phyloP scores from a whole-genome alignment of 2,113 vertebrate genomes.

The Perca fluviatilis region DNA sequence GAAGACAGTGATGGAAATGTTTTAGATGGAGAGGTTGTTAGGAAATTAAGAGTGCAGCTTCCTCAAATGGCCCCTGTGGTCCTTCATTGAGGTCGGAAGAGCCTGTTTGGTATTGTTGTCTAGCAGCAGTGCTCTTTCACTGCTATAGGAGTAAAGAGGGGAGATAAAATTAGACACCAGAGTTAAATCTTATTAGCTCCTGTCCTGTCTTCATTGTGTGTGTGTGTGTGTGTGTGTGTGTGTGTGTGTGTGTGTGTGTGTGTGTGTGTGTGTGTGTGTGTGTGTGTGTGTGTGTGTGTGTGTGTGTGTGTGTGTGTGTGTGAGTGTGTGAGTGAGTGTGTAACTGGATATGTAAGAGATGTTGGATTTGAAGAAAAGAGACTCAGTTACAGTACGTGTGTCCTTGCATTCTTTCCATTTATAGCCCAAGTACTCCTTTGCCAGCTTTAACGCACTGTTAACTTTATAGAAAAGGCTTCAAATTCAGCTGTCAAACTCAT shows the following conservation, averaged over 20 bases:
- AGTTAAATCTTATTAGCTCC: constrained; percentile 73
- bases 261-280: background rate
- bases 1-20: constrained; percentile 59
- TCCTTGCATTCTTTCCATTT: constrained; percentile 31
- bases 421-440: constrained; percentile 11
- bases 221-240: background rate
- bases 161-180: constrained; percentile 71
- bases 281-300: background rate
- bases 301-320: background rate
- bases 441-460: constrained; percentile 34
- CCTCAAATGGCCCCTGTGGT: constrained; percentile 49
- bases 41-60: constrained; percentile 59
- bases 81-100: constrained; percentile 42
- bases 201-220: constrained; percentile 20
- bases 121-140: constrained; percentile 49
- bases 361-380: constrained; percentile 43
- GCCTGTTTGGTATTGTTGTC: constrained; percentile 71
- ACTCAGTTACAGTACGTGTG: background rate
- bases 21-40: constrained; percentile 46
- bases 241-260: background rate
- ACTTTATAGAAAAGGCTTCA: constrained; percentile 22
- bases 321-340: background rate
- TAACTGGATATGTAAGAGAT: constrained; percentile 43
- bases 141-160: constrained; percentile 59
- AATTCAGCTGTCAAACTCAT: constrained; percentile 14